Percentiles rank a stretch among this genome's conserved stretches.
Conservation (phyloP, 1,140 invertebrate species). For the Eriosoma lanigerum region DNA sequence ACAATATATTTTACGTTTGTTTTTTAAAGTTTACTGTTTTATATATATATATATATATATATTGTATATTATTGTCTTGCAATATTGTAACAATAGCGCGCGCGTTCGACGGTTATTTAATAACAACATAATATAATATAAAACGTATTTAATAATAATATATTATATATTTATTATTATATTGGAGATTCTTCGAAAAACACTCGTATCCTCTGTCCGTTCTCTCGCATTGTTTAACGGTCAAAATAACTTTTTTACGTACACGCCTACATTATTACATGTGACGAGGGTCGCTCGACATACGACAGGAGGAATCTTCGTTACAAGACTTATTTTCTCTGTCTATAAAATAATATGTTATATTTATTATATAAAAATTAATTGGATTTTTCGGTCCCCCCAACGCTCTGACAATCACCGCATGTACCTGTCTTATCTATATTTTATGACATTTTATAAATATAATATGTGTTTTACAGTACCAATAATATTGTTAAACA, state of each 20-base stretch:
- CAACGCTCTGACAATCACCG: too few species aligned
- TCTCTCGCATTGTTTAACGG: constrained; percentile 6
- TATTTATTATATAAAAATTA: background rate
- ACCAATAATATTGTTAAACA: too few species aligned
- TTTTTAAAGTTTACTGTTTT: too few species aligned
- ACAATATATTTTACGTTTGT: background rate
- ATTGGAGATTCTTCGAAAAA: background rate
- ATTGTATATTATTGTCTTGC: background rate
- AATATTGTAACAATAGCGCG: background rate
- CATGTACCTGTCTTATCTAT: too few species aligned
- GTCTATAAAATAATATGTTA: background rate
- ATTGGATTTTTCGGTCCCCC: constrained; percentile 21
- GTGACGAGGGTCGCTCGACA: background rate
- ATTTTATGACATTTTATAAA: too few species aligned
- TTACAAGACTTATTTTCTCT: background rate
- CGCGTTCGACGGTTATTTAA: background rate
- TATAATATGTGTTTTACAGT: too few species aligned
- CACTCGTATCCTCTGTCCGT: background rate
- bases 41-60: background rate
- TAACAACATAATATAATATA: background rate
- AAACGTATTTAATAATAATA: too few species aligned
- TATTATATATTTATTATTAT: too few species aligned
- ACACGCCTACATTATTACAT: background rate
- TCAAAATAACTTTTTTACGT: background rate
- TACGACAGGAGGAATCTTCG: background rate